Percentiles rank a stretch among this genome's conserved stretches.
Conservation (phyloP, 2,113 vertebrate genomes). For the Cavia porcellus region DNA sequence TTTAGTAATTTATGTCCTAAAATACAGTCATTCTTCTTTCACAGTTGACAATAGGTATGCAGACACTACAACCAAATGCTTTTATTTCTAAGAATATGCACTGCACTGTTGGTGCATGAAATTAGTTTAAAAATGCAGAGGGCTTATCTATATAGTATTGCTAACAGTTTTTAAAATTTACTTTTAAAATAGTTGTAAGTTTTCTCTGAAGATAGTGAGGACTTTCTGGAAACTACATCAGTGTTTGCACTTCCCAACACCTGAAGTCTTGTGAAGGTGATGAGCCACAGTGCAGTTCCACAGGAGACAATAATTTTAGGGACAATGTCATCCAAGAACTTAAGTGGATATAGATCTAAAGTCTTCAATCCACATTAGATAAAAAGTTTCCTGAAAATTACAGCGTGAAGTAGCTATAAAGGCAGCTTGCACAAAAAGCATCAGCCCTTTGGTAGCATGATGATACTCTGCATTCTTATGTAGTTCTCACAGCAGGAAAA, state of each 20-base stretch:
- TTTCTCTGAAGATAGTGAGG: neutral
- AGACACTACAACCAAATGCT: neutral
- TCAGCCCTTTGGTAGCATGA: neutral
- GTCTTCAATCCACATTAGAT: neutral
- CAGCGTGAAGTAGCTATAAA: neutral
- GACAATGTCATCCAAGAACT: neutral
- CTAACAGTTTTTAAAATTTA: neutral
- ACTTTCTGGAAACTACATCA: neutral
- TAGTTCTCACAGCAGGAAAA: neutral
- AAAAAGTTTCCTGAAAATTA: neutral
- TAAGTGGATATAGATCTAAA: neutral
- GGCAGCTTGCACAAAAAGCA: neutral
- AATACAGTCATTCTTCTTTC: neutral
- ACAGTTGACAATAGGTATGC: neutral
- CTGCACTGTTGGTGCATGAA: neutral
- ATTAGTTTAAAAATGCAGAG: neutral
- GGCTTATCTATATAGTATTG: neutral
- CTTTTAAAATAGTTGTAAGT: neutral
- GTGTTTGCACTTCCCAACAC: neutral
- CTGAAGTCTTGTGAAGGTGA: neutral
- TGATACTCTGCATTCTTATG: neutral
- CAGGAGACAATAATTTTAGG: neutral
- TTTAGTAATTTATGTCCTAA: neutral
- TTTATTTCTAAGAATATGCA: conserved; percentile 3
- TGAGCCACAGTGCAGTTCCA: neutral